Conservation (phyloP, 2,797 vertebrate genomes). For the Remorina albescens region DNA sequence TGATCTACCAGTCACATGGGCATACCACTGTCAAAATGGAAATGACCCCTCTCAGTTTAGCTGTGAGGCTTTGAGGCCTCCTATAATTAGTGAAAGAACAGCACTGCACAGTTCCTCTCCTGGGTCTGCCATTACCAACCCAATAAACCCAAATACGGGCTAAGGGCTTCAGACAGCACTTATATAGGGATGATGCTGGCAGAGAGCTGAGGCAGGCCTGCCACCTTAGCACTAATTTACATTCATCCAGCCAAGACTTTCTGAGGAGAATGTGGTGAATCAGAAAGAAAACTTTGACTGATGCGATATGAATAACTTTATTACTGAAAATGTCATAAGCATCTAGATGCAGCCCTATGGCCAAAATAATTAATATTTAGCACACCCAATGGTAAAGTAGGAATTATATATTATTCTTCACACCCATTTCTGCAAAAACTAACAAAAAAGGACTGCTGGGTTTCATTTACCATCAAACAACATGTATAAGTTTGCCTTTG, state of each 20-base stretch:
- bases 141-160: neutral
- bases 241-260: neutral
- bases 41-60: conserved; percentile 72
- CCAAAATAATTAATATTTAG: neutral
- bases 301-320: conserved; percentile 40
- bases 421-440: neutral
- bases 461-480: neutral
- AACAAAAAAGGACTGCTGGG: neutral
- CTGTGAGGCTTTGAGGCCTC: conserved; percentile 48
- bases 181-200: neutral
- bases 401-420: conserved; percentile 10
- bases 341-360: neutral
- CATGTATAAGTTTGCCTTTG: neutral
- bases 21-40: conserved; percentile 80
- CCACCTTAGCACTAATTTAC: neutral
- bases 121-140: neutral
- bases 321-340: neutral
- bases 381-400: neutral
- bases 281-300: neutral
- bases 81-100: conserved; percentile 67
- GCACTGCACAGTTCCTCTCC: neutral
- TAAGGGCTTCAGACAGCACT: neutral
- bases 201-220: neutral
- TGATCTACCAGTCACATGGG: conserved; percentile 75
- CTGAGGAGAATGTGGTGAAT: neutral